Base-by-base conservation (phyloP, 2,888 invertebrate species). In the Habroteleia sp. region DNA sequence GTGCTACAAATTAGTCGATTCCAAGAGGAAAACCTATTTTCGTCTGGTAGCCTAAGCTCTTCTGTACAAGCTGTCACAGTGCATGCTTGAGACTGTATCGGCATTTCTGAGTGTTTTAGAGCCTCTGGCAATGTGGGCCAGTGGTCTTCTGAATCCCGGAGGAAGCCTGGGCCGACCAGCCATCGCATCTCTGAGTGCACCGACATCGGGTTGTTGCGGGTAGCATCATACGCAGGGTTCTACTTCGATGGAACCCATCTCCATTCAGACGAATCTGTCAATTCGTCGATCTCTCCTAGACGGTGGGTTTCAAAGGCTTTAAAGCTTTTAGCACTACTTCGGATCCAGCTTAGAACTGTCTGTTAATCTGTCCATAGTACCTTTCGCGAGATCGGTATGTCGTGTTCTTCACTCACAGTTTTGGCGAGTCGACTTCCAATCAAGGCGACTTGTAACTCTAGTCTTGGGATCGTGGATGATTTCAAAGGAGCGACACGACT, bases 171-270 rank as follows among this genome's bases (percentile, higher is more conserved):
- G n/a, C n/a, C n/a, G n/a, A n/a, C n/a, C n/a, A n/a, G n/a, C n/a
- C n/a, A n/a, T n/a, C n/a, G n/a, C n/a, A n/a, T n/a, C n/a, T n/a
- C n/a, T n/a, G n/a, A n/a, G n/a, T n/a, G n/a, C n/a, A n/a, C n/a
- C n/a, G n/a, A n/a, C 10, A 14, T 8, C 2, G 3, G 2, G 1
- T 8, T n/a, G 1, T 60, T 10, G 1, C 75, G 16, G 0, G 69
- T 75, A 2, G 80, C 76, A n/a, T 76, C 77, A 37, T 81, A 80
- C 0, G 81, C 81, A 0, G 78, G 66, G 35, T 81, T 81, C 6
- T 58, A 10, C 6, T 39, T 44, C 0, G 80, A 63, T 1, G 78
- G 74, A 0, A 79, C 50, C 80, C 79, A 81, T 29, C 42, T 56
- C 76, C 79, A 79, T 29, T 76, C 72, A 2, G 17, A 8, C 0